Evolutionary conservation across 2,113 vertebrate genomes (phyloP), one percentile per base, ranked within the genome.

Genomic region (Xiphophorus maculatus): DNA sequence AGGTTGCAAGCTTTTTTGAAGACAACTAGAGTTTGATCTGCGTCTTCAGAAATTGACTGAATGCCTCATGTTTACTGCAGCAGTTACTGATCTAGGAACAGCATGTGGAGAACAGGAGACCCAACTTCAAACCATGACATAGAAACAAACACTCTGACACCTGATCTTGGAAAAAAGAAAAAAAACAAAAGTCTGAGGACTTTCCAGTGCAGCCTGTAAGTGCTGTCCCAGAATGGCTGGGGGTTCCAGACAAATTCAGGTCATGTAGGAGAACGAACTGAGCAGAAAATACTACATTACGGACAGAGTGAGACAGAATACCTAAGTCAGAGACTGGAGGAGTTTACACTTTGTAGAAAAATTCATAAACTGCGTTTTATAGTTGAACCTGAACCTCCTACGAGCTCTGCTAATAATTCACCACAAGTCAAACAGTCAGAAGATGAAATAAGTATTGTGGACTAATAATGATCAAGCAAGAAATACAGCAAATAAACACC

Each of bases 371-470:
- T 40, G 6, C 6, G 22, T 62, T 54, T 27, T 48, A 60, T 9
- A 54, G 30, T 28, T 54, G 64, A 73, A 80, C 69, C 71, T 73
- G 48, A 81, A 62, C 37, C 72, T 54, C 62, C 25, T 11, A n/a
- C 11, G n/a, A 32, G n/a, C 61, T 75, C 72, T 66, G 90, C 80
- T 82, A 93, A 93, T 92, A 82, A 93, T 92, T 94, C 68, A 93
- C 91, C 63, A 84, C 60, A 58, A 66, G 48, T 76, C 81, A 93
- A 90, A 90, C 72, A 88, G 27, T 12, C 51, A 11, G 11, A 69
- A 54, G 63, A 22, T 3, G 44, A 28, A 74, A 63, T 25, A 30
- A 28, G 27, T 30, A 63, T 30, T 7, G 29, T 17, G 29, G 22
- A 19, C 15, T 32, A 17, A 7, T 22, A 3, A 32, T 22, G 30